phyloP scores from a whole-genome alignment of 2,888 invertebrate genomes.

The Scaptomyza reducta region DNA sequence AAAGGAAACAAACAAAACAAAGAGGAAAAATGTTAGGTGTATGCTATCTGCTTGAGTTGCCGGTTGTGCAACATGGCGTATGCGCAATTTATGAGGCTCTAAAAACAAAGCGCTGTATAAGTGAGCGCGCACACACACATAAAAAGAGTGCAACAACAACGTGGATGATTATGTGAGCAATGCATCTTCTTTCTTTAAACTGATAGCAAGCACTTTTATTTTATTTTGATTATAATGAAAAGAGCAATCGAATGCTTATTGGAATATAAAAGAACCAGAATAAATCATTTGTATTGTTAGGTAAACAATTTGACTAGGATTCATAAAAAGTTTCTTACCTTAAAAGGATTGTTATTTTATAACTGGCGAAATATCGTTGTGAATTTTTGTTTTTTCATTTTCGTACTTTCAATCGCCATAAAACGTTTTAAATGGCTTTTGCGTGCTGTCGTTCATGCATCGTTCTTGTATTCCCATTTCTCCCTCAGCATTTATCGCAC shows the following conservation, averaged over 20 bases:
- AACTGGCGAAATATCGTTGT: neutral
- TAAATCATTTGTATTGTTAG: neutral
- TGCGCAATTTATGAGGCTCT: conserved; percentile 72
- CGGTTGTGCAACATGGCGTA: conserved; percentile 60
- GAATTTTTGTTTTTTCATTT: neutral
- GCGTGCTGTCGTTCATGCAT: conserved; percentile 24
- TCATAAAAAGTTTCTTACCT: neutral
- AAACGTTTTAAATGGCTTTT: conserved; percentile 13
- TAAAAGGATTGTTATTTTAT: neutral
- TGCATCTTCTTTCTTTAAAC: conserved; percentile 12
- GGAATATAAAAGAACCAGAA: neutral
- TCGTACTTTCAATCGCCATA: conserved; percentile 5
- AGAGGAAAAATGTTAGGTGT: conserved; percentile 17
- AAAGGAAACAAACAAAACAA: conserved; percentile 2
- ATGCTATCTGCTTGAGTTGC: conserved; percentile 20
- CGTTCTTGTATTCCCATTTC: neutral
- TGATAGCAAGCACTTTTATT: conserved; percentile 10
- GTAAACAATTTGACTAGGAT: neutral
- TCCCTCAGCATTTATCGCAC: conserved; percentile 58
- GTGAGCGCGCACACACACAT: conserved; percentile 36
- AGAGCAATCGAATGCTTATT: neutral
- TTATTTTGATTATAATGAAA: neutral
- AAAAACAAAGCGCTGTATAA: conserved; percentile 61
- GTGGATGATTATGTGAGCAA: conserved; percentile 41
- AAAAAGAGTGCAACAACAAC: neutral